phyloP scores from a whole-genome alignment of 2,113 vertebrate species.

The Triplophysa siluroides region DNA sequence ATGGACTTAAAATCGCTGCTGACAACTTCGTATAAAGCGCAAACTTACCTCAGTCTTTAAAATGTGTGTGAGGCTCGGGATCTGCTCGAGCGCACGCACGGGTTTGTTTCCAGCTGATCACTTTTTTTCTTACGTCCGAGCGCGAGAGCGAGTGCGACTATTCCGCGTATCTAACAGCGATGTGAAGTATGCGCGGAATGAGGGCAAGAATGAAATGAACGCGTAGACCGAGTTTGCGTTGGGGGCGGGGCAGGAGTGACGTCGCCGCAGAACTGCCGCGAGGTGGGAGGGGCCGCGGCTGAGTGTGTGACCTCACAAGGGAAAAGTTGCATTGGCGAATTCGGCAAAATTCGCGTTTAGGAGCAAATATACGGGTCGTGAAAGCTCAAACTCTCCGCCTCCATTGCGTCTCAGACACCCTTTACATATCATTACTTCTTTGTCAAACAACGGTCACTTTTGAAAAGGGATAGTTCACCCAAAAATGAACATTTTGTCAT shows the following conservation, averaged over 20 bases:
- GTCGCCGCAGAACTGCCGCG: slow-evolving; percentile 69
- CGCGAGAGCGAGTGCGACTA: slow-evolving; percentile 73
- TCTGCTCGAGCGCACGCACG: slow-evolving; percentile 7
- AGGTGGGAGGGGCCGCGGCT: slow-evolving; percentile 58
- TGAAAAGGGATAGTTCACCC: no score
- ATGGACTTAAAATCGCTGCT: slow-evolving; percentile 2
- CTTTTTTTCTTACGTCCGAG: slow-evolving; percentile 37
- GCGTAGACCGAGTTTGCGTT: slow-evolving; percentile 83
- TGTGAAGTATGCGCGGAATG: slow-evolving; percentile 97
- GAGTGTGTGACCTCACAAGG: slow-evolving; percentile 6
- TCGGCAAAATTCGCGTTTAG: not conserved
- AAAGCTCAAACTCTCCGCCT: not conserved
- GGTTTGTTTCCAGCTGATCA: slow-evolving; percentile 38
- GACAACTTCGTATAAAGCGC: slow-evolving; percentile 17
- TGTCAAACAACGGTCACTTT: no score
- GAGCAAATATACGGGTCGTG: not conserved
- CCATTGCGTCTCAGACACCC: not conserved
- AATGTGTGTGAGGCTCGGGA: not conserved
- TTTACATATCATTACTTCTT: no score
- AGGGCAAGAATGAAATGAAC: slow-evolving; percentile 98
- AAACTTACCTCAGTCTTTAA: slow-evolving; percentile 30
- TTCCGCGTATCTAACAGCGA: slow-evolving; percentile 83
- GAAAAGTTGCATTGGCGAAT: not conserved
- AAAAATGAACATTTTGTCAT: no score
- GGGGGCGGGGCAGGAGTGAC: slow-evolving; percentile 80